Base-by-base conservation (phyloP, 2,888 invertebrate species). In the Melanostoma mellinum region DNA sequence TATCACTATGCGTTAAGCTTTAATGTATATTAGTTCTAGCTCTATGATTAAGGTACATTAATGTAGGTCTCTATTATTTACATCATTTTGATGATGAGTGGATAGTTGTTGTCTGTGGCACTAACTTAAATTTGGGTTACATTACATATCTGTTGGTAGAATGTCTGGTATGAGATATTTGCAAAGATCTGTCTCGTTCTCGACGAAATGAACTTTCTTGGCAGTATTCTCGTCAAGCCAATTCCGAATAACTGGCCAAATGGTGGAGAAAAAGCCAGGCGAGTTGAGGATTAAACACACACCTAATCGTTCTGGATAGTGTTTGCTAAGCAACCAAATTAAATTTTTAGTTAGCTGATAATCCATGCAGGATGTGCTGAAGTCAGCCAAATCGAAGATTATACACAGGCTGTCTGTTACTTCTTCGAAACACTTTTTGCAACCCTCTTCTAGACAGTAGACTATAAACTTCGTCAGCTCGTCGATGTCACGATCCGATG, bases 221-320 rank as follows among this genome's bases (percentile, higher is more conserved):
- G 95, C 94, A 36, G 96, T 96, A 86, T 95, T 95, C 88, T 96
- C 95, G 89, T 96, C 95, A 86, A 96, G 92, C 94, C 96, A 95
- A 90, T 94, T 94, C 88, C 94, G 94, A 84, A 96, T 95, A 58
- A 95, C 93, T 48, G 94, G 92, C 96, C 96, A 96, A 88, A 96
- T 95, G 42, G 95, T 95, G 6, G 95, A 93, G 89, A 96, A 96
- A 72, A 96, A 92, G 1, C 94, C 91, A 2, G 96, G 95, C 1
- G 96, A 93, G 90, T 96, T 96, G 68, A 95, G 93, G 72, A 96
- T 94, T 48, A 96, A 92, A 87, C 96, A 96, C 44, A 95, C 93
- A 0, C 96, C 96, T 69, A 96, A 92, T 38, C 96, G 92, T 89
- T 96, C 96, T 0, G 96, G 96, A 89, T 95, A 96, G 88, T 96